Evolutionary conservation across 2,797 vertebrate species (phyloP).

Genomic region (Todus mexicanus): DNA sequence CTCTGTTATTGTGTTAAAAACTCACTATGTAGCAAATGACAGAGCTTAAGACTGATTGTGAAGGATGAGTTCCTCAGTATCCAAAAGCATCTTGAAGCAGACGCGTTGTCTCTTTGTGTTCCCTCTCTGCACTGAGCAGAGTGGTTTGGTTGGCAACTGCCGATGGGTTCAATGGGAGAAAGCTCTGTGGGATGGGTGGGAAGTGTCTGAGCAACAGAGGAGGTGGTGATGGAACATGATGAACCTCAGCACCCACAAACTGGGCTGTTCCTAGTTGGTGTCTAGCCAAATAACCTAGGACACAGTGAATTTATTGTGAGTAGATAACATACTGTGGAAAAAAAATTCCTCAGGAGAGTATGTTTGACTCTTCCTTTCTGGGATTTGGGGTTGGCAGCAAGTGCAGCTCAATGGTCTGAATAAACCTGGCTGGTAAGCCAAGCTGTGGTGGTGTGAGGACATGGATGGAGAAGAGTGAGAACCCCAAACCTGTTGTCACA

Average conservation of each 20-base stretch:
- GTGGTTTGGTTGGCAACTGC: background rate
- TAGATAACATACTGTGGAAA: background rate
- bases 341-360: background rate
- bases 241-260: background rate
- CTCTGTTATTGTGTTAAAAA: background rate
- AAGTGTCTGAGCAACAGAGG: background rate
- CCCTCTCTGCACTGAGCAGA: background rate
- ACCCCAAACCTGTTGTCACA: background rate
- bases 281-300: background rate
- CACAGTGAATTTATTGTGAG: background rate
- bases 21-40: background rate
- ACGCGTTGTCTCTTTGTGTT: background rate
- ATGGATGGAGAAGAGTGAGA: background rate
- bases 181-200: background rate
- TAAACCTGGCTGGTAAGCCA: background rate
- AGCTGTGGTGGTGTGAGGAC: fast-evolving
- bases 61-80: background rate
- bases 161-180: background rate
- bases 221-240: background rate
- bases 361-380: background rate
- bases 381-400: background rate
- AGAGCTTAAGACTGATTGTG: background rate
- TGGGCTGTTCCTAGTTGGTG: background rate
- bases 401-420: background rate
- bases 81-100: background rate